Conservation (phyloP, 2,113 vertebrate species). For the Leucoraja erinaceus region DNA sequence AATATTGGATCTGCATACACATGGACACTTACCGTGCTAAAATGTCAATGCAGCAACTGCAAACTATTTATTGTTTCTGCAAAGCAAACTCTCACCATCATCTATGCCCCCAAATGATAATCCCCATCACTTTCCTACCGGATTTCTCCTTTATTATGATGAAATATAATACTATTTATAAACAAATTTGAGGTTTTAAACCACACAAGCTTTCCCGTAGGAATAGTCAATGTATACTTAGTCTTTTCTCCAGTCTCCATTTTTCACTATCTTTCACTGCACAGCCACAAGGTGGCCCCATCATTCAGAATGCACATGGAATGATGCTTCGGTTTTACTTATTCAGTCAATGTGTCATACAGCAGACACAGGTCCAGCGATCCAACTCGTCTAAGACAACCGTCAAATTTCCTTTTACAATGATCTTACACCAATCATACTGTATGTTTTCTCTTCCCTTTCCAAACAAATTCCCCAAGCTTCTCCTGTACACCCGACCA, state of each 20-base stretch:
- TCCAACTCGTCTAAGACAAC: too few species aligned
- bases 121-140: too few species aligned
- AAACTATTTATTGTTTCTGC: background rate
- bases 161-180: background rate
- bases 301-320: background rate
- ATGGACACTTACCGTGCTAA: background rate
- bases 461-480: too few species aligned
- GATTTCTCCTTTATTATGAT: background rate
- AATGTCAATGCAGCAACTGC: background rate
- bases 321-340: background rate
- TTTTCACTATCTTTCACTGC: background rate
- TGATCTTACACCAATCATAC: too few species aligned
- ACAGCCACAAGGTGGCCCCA: conserved; percentile 17
- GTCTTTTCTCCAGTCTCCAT: background rate
- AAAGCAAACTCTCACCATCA: too few species aligned
- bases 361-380: too few species aligned
- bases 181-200: background rate
- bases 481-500: too few species aligned
- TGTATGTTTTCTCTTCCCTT: too few species aligned
- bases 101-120: too few species aligned
- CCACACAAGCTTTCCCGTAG: background rate
- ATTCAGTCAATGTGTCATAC: background rate
- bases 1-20: too few species aligned
- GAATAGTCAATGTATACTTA: background rate
- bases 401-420: too few species aligned